Base-by-base conservation (phyloP, 2,113 vertebrate genomes). In the Elanoides forficatus region DNA sequence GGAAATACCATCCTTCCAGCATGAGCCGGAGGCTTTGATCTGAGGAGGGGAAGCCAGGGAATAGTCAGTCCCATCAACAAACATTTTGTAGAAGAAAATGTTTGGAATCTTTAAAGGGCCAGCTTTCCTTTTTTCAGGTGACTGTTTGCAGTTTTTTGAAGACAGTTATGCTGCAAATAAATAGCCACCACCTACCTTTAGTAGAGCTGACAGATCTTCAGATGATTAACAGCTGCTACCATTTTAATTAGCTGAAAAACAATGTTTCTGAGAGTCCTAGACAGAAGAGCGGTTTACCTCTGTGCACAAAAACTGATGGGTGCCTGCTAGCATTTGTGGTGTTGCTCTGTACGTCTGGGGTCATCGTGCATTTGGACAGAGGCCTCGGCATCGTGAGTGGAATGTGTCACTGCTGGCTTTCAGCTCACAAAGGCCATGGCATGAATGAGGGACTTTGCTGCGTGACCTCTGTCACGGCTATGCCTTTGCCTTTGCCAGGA, bases 1-100 rank as follows among this genome's bases (percentile, higher is more conserved):
- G 88, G 86, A 97, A 97, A 96, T 95, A 93, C 82, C 95, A 95
- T 83, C 68, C 83, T 96, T 92, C 68, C 82, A 92, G 88, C 60
- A 30, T 74, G 82, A 95, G 88, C 72, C 1, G n/a, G 72, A 94
- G 95, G 73, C 92, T 96, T 94, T 96, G 95, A 95, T 95, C 92
- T 0, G 8, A 81, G 72, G 42, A 90, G 30, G 36, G 63, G 76
- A 93, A 93, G 76, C 87, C 76, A 95, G 91, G 72, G 86, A 97
- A 95, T 90, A 95, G 83, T 86, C 79, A 94, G 59, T 74, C 72
- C 59, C 75, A 84, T 36, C 88, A 88, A 92, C 82, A 92, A 92
- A 78, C 26, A 48, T 56, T 87, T 68, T 82, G 36, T 66, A 86
- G 72, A 84, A 68, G 55, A 89, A 93, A 96, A 65, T 47, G 18